These are phyloP conservation scores for Paracentrotus lividus DNA, from an alignment of 53 echinoderm and acorn worm species.

Conservation along the genomic window DNA sequence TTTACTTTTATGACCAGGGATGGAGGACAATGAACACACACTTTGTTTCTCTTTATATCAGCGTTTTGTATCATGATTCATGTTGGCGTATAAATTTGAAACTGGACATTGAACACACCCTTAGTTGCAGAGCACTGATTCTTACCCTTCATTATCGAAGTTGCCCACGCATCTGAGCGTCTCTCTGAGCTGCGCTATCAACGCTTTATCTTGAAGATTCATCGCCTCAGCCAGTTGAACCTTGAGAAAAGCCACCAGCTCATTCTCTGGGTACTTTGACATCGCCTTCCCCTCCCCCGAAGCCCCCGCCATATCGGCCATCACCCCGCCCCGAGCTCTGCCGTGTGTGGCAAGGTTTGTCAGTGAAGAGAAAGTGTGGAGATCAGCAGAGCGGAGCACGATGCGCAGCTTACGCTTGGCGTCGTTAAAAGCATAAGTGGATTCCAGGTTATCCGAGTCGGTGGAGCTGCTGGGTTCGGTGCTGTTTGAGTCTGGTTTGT, in stretches of 20 bases:
- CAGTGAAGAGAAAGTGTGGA: slow-evolving; percentile 89
- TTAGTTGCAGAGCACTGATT: too few species aligned
- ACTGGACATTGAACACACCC: too few species aligned
- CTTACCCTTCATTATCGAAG: slow-evolving; percentile 93
- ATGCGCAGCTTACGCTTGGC: slow-evolving; percentile 98
- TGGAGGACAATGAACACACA: too few species aligned
- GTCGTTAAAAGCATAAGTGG: slow-evolving; percentile 87
- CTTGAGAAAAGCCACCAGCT: slow-evolving; percentile 95
- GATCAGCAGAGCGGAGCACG: slow-evolving; percentile 90
- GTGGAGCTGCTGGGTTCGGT: slow-evolving; percentile 79
- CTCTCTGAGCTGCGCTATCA: slow-evolving; percentile 92
- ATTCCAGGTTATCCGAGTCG: slow-evolving; percentile 79
- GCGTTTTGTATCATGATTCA: too few species aligned
- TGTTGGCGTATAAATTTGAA: too few species aligned
- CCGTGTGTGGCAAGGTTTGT: slow-evolving; percentile 68
- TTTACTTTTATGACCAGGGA: too few species aligned
- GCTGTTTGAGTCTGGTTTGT: slow-evolving; percentile 86
- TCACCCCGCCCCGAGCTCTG: slow-evolving; percentile 43
- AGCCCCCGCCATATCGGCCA: slow-evolving; percentile 54
- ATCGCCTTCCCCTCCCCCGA: slow-evolving; percentile 64
- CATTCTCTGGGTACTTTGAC: slow-evolving; percentile 85
- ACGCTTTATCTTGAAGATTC: slow-evolving; percentile 90
- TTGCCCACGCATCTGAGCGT: slow-evolving; percentile 90
- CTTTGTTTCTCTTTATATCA: too few species aligned
- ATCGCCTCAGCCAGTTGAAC: slow-evolving; percentile 96